These are phyloP conservation scores for Phrynosoma blainvillii DNA, from an alignment of 2,113 vertebrate species.

Conservation along the genomic window DNA sequence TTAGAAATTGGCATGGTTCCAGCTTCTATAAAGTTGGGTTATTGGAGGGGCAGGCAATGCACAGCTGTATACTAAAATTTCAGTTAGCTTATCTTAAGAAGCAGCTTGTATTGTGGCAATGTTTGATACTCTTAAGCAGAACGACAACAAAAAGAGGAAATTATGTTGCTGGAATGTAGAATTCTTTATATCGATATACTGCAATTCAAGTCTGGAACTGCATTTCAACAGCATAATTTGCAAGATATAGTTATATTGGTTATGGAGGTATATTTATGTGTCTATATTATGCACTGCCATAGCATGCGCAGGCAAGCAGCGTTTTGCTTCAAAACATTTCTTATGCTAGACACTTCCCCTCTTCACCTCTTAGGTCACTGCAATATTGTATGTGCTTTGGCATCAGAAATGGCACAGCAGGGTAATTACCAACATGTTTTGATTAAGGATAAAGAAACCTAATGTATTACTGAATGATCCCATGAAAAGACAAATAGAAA, in stretches of 20 bases:
- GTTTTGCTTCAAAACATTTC: not conserved
- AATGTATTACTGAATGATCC: not conserved
- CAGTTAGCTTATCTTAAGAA: constrained; percentile 71
- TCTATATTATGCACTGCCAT: not conserved
- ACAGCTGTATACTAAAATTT: constrained; percentile 65
- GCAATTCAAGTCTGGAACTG: constrained; percentile 41
- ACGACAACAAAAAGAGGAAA: constrained; percentile 40
- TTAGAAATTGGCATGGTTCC: constrained; percentile 68
- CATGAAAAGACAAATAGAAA: not conserved
- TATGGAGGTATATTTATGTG: not conserved
- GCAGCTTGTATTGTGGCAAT: constrained; percentile 66
- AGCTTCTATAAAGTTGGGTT: constrained; percentile 65
- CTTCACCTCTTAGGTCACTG: not conserved
- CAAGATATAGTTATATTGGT: constrained; percentile 2
- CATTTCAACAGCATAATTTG: constrained; percentile 28
- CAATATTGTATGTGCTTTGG: not conserved
- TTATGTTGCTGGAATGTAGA: constrained; percentile 39
- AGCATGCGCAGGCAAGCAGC: not conserved
- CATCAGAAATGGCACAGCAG: not conserved
- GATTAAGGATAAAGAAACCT: not conserved
- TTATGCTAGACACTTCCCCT: not conserved
- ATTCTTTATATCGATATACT: constrained; percentile 35
- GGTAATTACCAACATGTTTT: not conserved
- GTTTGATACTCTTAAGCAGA: constrained; percentile 46
- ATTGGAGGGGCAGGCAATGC: constrained; percentile 58